Conservation (phyloP, 2,113 vertebrate species). For the Phylloscopus trochilus region DNA sequence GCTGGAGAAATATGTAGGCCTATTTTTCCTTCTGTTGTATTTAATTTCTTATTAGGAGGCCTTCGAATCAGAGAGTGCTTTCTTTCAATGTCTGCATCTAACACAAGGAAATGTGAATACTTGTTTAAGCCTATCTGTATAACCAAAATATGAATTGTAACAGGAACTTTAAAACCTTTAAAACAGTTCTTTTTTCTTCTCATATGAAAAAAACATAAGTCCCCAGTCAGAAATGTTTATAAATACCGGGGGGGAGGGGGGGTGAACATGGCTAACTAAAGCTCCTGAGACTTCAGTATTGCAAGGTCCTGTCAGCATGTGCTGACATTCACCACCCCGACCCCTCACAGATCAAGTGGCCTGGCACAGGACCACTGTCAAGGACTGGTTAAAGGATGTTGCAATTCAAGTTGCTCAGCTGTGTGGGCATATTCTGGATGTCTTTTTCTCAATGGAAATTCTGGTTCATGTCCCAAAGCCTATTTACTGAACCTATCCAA, state of each 20-base stretch:
- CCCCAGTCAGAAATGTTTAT: background rate
- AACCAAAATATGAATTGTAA: background rate
- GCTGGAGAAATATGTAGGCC: background rate
- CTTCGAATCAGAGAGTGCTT: background rate
- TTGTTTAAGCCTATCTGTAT: background rate
- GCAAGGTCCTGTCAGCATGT: background rate
- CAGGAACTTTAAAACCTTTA: background rate
- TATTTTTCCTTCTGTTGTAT: background rate
- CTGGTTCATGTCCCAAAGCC: background rate
- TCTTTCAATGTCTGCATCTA: background rate
- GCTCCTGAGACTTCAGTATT: background rate
- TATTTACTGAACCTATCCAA: background rate
- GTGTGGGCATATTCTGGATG: background rate
- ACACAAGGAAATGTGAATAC: background rate
- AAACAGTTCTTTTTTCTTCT: background rate
- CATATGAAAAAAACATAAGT: background rate
- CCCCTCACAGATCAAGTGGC: background rate
- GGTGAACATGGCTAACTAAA: background rate
- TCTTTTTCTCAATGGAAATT: background rate
- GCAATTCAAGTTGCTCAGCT: background rate
- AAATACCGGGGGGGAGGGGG: accelerated
- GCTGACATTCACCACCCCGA: background rate
- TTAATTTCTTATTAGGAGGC: background rate
- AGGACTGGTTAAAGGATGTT: background rate
- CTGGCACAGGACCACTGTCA: background rate